phyloP scores from a whole-genome alignment of 1,140 invertebrate genomes.

The Drosophila nigromelanica region DNA sequence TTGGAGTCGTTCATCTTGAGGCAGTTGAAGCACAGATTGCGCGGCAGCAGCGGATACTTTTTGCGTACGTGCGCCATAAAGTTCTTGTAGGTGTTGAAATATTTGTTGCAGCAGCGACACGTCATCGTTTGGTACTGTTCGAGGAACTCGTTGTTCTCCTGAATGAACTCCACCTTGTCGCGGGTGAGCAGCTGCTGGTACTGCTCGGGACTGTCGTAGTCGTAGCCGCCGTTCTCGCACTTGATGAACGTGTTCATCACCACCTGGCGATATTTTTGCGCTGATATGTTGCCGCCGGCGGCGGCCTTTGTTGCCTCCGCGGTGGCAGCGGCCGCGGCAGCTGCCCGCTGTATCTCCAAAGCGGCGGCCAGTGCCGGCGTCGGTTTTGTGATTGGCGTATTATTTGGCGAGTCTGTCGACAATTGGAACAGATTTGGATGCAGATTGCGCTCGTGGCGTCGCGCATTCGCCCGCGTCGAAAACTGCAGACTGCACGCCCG shows the following conservation, averaged over 20 bases:
- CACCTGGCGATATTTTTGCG: conserved; percentile 75
- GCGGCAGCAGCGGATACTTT: conserved; percentile 76
- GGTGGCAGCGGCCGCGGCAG: conserved; percentile 64
- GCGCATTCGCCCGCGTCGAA: conserved; percentile 82
- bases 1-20: conserved; percentile 83
- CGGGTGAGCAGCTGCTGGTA: conserved; percentile 72
- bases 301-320: conserved; percentile 59
- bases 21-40: conserved; percentile 83
- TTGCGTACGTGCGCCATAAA: conserved; percentile 84
- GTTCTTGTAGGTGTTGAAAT: conserved; percentile 80
- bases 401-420: conserved; percentile 73
- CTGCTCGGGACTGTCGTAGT: conserved; percentile 82
- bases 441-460: conserved; percentile 81
- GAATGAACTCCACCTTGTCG: conserved; percentile 80
- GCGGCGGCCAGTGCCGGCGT: conserved; percentile 74
- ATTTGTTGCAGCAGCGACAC: conserved; percentile 79
- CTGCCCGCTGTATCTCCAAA: conserved; percentile 71
- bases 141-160: conserved; percentile 78
- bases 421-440: conserved; percentile 81
- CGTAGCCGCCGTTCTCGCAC: conserved; percentile 72
- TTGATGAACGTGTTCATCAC: conserved; percentile 80
- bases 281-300: conserved; percentile 67
- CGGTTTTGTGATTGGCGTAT: conserved; percentile 74
- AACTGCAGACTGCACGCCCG: conserved; percentile 82
- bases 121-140: conserved; percentile 83